Conservation (phyloP, 2,113 vertebrate genomes). For the Furnarius figulus region DNA sequence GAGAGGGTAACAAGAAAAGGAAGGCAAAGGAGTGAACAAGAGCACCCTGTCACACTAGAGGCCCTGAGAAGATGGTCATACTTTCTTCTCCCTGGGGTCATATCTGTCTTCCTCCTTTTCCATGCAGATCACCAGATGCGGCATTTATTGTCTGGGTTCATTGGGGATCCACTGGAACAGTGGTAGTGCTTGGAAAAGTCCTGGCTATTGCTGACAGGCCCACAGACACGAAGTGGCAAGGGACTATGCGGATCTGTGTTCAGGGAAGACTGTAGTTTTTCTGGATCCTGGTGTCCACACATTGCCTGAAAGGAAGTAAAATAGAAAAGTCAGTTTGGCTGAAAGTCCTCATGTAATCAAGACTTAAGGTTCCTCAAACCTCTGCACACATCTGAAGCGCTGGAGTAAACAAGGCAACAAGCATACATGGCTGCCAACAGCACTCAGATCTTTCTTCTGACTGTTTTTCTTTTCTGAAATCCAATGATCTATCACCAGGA, state of each 20-base stretch:
- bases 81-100: background rate
- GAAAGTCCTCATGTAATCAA: background rate
- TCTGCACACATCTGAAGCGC: background rate
- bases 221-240: slow-evolving; percentile 67
- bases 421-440: background rate
- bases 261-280: slow-evolving; percentile 20
- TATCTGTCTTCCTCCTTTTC: background rate
- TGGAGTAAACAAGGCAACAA: background rate
- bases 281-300: slow-evolving; percentile 52
- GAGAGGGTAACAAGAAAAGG: background rate
- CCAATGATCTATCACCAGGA: background rate
- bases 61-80: background rate
- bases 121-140: slow-evolving; percentile 65
- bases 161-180: slow-evolving; percentile 54
- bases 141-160: slow-evolving; percentile 72
- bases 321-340: background rate
- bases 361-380: background rate
- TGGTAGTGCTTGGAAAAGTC: slow-evolving; percentile 71
- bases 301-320: slow-evolving; percentile 59
- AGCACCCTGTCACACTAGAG: background rate
- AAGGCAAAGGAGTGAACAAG: background rate
- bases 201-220: slow-evolving; percentile 69
- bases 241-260: slow-evolving; percentile 64
- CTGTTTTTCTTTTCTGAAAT: background rate
- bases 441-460: background rate